Evolutionary conservation across 1,140 invertebrate genomes (phyloP).

Genomic region (Helicorthomorpha holstii): DNA sequence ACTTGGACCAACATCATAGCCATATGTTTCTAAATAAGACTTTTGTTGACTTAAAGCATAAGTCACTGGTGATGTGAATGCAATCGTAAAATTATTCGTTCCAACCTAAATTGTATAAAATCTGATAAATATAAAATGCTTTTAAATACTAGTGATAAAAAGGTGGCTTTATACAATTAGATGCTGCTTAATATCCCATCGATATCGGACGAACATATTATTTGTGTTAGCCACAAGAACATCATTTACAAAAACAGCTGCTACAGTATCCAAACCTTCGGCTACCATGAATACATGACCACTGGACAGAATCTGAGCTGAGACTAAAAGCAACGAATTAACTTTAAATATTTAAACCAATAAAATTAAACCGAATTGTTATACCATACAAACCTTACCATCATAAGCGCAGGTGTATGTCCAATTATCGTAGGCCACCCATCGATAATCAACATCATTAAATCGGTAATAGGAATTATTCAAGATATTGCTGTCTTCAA

Average conservation of each 20-base stretch:
- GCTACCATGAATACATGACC: slow-evolving; percentile 41
- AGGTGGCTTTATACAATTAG: not conserved
- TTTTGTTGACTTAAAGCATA: slow-evolving; percentile 40
- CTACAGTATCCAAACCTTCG: slow-evolving; percentile 73
- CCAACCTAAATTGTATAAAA: slow-evolving; percentile 28
- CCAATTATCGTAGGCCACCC: slow-evolving; percentile 63
- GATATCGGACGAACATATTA: slow-evolving; percentile 82
- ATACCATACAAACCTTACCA: slow-evolving; percentile 13
- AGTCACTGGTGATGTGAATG: slow-evolving; percentile 55
- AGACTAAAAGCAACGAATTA: slow-evolving; percentile 11
- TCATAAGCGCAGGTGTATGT: slow-evolving; percentile 38
- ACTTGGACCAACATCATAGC: slow-evolving; percentile 53
- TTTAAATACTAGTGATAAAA: not conserved
- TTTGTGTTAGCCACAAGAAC: slow-evolving; percentile 42
- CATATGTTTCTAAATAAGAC: slow-evolving; percentile 24
- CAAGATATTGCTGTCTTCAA: slow-evolving; percentile 40
- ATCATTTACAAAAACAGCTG: slow-evolving; percentile 54
- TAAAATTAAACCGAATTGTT: not conserved
- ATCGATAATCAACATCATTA: slow-evolving; percentile 63
- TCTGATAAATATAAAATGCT: not conserved
- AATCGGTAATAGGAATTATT: slow-evolving; percentile 48
- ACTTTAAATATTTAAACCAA: not conserved
- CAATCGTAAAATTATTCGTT: slow-evolving; percentile 45
- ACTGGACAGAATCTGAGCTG: slow-evolving; percentile 15
- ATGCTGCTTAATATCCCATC: slow-evolving; percentile 47